phyloP scores from a whole-genome alignment of 1,140 invertebrate genomes.

The Lerema accius region DNA sequence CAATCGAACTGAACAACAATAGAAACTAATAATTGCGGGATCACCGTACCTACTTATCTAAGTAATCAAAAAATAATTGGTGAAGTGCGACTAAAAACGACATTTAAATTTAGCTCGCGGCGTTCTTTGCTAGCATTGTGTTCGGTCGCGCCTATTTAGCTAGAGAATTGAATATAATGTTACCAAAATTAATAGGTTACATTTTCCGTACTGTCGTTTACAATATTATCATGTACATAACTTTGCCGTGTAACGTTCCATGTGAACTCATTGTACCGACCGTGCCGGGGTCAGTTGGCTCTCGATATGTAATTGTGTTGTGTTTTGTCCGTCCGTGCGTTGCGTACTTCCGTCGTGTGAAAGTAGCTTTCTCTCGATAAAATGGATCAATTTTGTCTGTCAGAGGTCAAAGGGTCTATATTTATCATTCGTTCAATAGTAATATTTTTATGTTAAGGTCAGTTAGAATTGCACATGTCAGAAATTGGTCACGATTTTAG shows the following conservation, averaged over 20 bases:
- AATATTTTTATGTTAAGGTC: constrained; percentile 3
- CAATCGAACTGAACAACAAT: no score
- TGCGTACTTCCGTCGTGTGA: constrained; percentile 54
- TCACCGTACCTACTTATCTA: no score
- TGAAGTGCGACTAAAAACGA: no score
- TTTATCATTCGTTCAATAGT: constrained; percentile 14
- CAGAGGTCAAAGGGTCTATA: constrained; percentile 49
- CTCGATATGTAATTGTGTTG: constrained; percentile 45
- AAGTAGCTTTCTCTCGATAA: constrained; percentile 56
- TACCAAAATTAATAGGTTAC: not conserved
- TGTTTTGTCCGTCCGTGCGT: constrained; percentile 50
- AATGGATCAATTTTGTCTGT: constrained; percentile 45
- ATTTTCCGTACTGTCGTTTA: not conserved
- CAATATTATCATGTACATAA: not conserved
- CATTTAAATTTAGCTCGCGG: no score
- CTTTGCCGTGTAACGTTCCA: constrained; percentile 1
- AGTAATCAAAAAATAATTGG: no score
- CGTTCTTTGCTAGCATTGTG: no score
- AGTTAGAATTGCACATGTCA: constrained; percentile 2
- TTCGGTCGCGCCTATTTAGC: no score
- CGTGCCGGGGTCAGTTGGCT: constrained; percentile 40
- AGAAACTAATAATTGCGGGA: no score
- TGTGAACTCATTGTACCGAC: constrained; percentile 15
- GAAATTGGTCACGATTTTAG: constrained; percentile 12
- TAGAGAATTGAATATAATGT: no score